Evolutionary conservation across 2,113 vertebrate genomes (phyloP).

Genomic region (Prunella fulvescens): DNA sequence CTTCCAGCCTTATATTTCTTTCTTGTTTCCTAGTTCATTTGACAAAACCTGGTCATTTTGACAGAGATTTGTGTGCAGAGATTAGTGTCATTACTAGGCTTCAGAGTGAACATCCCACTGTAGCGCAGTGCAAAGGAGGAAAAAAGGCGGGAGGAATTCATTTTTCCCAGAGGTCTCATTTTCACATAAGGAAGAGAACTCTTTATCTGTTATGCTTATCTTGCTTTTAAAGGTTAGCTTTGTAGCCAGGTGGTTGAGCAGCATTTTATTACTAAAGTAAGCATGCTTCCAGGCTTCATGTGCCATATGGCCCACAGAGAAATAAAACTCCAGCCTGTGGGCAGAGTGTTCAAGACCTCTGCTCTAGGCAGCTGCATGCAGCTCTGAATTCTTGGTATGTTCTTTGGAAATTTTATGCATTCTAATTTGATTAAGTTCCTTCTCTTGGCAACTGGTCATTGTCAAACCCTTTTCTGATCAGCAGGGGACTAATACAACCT

Average conservation of each 20-base stretch:
- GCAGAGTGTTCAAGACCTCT: conserved; percentile 3
- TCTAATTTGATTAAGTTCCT: conserved; percentile 5
- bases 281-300: background rate
- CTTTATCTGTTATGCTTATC: conserved; percentile 16
- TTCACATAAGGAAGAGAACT: background rate
- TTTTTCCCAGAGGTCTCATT: background rate
- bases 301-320: conserved; percentile 7
- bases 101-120: background rate
- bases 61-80: background rate
- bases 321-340: background rate
- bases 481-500: background rate
- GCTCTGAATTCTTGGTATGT: background rate
- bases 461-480: background rate
- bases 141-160: background rate
- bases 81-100: background rate
- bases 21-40: background rate
- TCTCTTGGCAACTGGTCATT: background rate
- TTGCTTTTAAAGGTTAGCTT: conserved; percentile 21
- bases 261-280: background rate
- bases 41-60: background rate
- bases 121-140: background rate
- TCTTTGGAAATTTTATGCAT: background rate
- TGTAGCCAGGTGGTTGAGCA: background rate
- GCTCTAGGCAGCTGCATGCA: background rate
- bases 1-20: background rate